Conservation (phyloP, 2,888 invertebrate genomes). For the Congeria kusceri region DNA sequence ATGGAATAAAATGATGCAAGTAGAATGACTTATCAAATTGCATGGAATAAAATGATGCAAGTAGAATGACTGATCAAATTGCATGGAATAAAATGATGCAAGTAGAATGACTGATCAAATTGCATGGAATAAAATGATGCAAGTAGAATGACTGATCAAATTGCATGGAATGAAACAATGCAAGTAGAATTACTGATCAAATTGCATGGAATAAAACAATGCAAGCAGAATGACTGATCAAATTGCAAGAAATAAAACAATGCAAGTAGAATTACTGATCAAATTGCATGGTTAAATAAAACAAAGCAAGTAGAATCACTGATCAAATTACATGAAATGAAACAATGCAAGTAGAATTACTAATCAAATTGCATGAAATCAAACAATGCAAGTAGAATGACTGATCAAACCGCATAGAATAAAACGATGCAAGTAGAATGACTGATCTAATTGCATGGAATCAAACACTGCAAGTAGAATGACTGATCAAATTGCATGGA, state of each 20-base stretch:
- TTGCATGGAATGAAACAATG: not conserved
- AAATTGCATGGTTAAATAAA: too few species aligned
- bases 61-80: not conserved
- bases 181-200: not conserved
- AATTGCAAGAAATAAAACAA: not conserved
- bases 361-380: too few species aligned
- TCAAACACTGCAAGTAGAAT: not conserved
- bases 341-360: too few species aligned
- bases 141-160: not conserved
- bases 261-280: not conserved
- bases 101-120: not conserved
- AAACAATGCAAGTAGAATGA: not conserved
- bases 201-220: not conserved
- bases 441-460: not conserved
- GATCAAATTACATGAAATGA: too few species aligned
- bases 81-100: not conserved
- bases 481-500: not conserved
- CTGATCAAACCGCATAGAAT: not conserved
- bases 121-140: not conserved
- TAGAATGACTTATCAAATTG: not conserved
- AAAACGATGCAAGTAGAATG: not conserved
- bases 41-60: not conserved
- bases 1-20: not conserved
- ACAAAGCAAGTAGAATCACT: not conserved
- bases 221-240: not conserved